Base-by-base conservation (phyloP, 2,113 vertebrate genomes). In the Sapajus apella region DNA sequence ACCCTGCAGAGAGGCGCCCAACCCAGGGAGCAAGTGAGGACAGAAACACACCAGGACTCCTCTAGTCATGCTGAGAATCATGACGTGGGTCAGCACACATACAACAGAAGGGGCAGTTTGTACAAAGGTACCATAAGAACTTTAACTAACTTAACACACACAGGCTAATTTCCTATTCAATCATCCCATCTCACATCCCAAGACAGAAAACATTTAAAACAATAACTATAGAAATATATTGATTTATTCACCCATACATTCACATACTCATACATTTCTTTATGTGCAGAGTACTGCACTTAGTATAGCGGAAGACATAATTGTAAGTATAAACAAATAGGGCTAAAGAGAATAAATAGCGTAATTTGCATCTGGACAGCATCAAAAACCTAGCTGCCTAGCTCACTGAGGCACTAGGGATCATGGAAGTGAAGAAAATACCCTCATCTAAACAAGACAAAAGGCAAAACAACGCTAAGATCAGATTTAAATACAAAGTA, bases 401-500 rank as follows among this genome's bases (percentile, higher is more conserved):
- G 77, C 73, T 96, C 73, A 81, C 18, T n/a, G 27, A 75, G 4
- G 37, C 11, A 12, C 32, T 16, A 43, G 23, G 43, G 7, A 8
- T 47, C 47, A 32, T 75, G 66, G 30, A 35, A 81, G 86, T 73
- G 47, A 91, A 68, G 80, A 88, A 94, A 91, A 92, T 32, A 25
- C 11, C 35, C 8, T 37, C 80, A 66, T 87, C 43, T 68, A 87
- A 93, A 94, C 35, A 94, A 95, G 81, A 94, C 82, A 86, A 81
- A 93, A 94, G 91, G 86, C 79, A 86, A 96, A 95, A 61, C 35
- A 77, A 94, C 25, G 68, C 58, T 86, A 87, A 95, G 86, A 85
- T 93, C 95, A 97, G 73, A 79, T 94, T 97, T 96, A 97, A 97
- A 95, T 91, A 93, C 73, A 95, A 96, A 97, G 86, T 88, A 64